Percentiles rank a stretch among this genome's conserved stretches.
phyloP scores from a whole-genome alignment of 2,888 invertebrate species.

The Dusona sp. region DNA sequence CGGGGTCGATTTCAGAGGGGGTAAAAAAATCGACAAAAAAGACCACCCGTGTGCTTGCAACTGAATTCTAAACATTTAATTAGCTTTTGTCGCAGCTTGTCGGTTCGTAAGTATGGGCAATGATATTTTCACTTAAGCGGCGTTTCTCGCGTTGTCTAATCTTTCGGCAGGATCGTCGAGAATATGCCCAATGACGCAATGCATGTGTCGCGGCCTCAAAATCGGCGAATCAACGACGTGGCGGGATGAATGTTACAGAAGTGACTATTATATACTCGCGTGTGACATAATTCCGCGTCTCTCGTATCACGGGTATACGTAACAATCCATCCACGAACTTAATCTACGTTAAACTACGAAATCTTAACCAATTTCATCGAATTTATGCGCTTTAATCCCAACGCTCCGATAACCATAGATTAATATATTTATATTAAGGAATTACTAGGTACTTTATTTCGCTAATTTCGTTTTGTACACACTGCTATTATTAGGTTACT shows the following conservation, averaged over 20 bases:
- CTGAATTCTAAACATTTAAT: constrained; percentile 46
- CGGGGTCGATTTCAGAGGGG: neutral
- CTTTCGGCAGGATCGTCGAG: constrained; percentile 55
- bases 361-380: constrained; percentile 1
- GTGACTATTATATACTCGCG: constrained; percentile 47
- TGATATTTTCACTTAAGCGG: constrained; percentile 57
- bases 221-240: constrained; percentile 43
- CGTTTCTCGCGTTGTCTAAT: constrained; percentile 56
- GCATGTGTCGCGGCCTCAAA: constrained; percentile 57
- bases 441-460: neutral
- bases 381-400: neutral
- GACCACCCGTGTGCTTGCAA: constrained; percentile 37
- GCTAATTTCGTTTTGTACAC: neutral
- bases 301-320: constrained; percentile 49
- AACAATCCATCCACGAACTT: constrained; percentile 65
- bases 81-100: constrained; percentile 31
- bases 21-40: constrained; percentile 1
- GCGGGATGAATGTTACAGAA: constrained; percentile 59
- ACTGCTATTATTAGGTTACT: constrained; percentile 58
- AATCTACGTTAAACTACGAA: constrained; percentile 8
- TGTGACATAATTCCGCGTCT: constrained; percentile 65
- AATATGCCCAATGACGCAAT: constrained; percentile 62
- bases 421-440: neutral
- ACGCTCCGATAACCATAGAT: neutral
- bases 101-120: constrained; percentile 20